These are phyloP conservation scores for Orthosia cruda DNA, from an alignment of 2,888 invertebrate genomes.

Conservation along the genomic window DNA sequence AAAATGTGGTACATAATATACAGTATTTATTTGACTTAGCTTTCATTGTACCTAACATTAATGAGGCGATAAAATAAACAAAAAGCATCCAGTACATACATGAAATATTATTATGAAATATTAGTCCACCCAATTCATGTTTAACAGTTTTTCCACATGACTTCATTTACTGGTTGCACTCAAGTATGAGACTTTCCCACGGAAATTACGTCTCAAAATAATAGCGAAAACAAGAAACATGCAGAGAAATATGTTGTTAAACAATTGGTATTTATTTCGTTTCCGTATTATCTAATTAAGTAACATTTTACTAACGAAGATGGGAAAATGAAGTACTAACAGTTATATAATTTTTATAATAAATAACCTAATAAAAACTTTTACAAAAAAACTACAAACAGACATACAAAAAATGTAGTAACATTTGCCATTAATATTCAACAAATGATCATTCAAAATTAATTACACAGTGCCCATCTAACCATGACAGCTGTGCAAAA, in stretches of 20 bases:
- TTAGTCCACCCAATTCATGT: neutral
- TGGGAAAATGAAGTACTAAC: too few relatives aligned
- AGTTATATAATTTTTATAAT: too few relatives aligned
- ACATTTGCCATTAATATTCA: constrained; percentile 25
- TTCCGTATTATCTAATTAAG: neutral
- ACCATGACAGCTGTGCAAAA: constrained; percentile 65
- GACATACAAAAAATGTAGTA: constrained; percentile 9
- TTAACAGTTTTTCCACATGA: constrained; percentile 1
- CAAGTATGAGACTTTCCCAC: constrained; percentile 31
- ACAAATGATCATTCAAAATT: constrained; percentile 45
- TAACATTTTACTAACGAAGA: neutral
- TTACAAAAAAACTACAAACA: too few relatives aligned
- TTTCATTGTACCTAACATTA: neutral
- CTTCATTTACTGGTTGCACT: neutral
- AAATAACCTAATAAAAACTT: too few relatives aligned
- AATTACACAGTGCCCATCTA: constrained; percentile 58
- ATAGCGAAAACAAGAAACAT: constrained; percentile 9
- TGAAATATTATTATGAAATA: neutral
- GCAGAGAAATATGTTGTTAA: neutral
- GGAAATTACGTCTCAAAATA: constrained; percentile 17
- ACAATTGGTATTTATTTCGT: neutral
- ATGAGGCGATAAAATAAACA: neutral
- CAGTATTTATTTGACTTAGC: neutral
- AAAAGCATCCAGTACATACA: neutral
- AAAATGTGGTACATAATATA: neutral